Conservation (phyloP, 2,888 invertebrate genomes). For the Tethea ocularis region DNA sequence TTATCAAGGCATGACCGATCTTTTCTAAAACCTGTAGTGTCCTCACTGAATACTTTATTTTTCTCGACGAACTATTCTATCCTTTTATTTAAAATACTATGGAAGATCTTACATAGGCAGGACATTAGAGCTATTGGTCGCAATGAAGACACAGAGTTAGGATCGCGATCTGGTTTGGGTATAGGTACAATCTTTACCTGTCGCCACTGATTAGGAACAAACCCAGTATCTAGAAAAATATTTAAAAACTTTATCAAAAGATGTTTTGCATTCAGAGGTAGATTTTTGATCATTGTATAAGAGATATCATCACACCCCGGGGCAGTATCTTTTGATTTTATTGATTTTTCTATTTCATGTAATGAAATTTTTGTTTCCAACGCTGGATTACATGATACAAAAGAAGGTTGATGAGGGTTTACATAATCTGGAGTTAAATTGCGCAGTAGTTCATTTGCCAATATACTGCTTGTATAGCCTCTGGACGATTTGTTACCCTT, state of each 20-base stretch:
- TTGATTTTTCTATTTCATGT: constrained; percentile 16
- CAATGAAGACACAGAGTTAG: too few species aligned
- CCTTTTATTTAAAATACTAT: too few species aligned
- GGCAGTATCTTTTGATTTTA: constrained; percentile 18
- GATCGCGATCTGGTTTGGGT: too few species aligned
- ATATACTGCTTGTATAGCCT: neutral
- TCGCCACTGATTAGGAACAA: constrained; percentile 13
- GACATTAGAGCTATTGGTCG: too few species aligned
- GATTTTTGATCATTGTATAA: constrained; percentile 20
- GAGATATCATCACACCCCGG: constrained; percentile 23
- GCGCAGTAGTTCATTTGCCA: constrained; percentile 5
- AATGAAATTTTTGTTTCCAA: constrained; percentile 1
- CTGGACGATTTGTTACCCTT: constrained; percentile 10
- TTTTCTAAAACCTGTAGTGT: constrained; percentile 14
- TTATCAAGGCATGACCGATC: constrained; percentile 15
- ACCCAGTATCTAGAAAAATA: neutral
- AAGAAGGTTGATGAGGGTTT: neutral
- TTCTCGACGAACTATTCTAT: neutral
- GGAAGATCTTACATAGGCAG: too few species aligned
- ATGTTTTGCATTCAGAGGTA: constrained; percentile 14
- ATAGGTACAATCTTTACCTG: too few species aligned
- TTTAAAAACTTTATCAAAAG: constrained; percentile 17
- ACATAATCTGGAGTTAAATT: constrained; percentile 16
- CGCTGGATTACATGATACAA: constrained; percentile 2
- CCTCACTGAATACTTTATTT: neutral